Percentiles rank a stretch among this genome's conserved stretches.
Evolutionary conservation across 2,113 vertebrate species (phyloP).

Genomic region (Oryzias javanicus): DNA sequence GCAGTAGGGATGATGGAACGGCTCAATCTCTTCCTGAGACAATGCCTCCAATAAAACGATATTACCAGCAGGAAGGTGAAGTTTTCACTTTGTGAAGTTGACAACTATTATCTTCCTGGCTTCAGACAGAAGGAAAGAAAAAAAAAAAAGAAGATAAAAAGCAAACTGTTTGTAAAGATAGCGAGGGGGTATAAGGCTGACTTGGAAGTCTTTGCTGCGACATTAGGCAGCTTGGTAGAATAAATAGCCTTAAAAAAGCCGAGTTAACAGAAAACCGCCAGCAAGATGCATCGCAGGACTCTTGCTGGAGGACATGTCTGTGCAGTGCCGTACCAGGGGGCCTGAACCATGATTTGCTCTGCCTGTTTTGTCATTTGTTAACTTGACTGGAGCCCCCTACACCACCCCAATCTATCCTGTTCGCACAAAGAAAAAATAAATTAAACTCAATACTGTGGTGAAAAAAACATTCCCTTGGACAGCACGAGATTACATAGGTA

Average conservation of each 20-base stretch:
- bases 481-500: constrained; percentile 36
- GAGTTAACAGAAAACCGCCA: constrained; percentile 74
- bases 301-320: constrained; percentile 55
- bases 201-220: constrained; percentile 57
- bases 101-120: constrained; percentile 20
- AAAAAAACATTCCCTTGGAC: not conserved
- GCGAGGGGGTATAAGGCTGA: constrained; percentile 32
- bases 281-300: constrained; percentile 68
- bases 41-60: constrained; percentile 10
- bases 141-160: not conserved
- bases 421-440: not conserved
- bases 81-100: constrained; percentile 25
- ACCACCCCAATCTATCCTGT: not conserved
- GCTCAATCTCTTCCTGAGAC: constrained; percentile 25
- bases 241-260: constrained; percentile 72
- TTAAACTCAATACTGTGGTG: not conserved
- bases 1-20: constrained; percentile 16
- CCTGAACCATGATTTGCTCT: constrained; percentile 61
- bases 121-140: constrained; percentile 6
- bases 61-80: constrained; percentile 8
- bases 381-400: constrained; percentile 38
- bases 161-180: constrained; percentile 38
- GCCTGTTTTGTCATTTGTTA: constrained; percentile 68
- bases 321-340: constrained; percentile 43
- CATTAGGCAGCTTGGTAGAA: constrained; percentile 58